These are phyloP conservation scores for Aplidium turbinatum DNA, from an alignment of 23 tunicate species.

Conservation along the genomic window DNA sequence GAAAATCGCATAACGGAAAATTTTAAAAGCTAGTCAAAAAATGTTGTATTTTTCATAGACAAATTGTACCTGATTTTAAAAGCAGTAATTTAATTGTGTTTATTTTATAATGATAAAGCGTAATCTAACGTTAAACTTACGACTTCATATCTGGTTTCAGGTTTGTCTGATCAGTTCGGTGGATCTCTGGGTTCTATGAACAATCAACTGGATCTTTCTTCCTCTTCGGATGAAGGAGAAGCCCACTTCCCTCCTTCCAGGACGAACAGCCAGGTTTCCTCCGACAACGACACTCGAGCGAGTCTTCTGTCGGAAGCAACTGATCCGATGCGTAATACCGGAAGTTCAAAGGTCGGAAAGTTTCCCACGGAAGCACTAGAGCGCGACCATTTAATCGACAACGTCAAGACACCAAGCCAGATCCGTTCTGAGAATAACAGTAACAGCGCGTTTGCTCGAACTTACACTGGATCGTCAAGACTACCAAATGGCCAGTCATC, in stretches of 20 bases:
- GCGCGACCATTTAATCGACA: not conserved
- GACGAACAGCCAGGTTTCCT: not conserved
- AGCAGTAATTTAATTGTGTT: too few species aligned
- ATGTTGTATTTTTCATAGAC: too few species aligned
- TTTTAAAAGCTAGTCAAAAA: too few species aligned
- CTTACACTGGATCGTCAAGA: not conserved
- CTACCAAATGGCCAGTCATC: constrained; percentile 1
- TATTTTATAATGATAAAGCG: too few species aligned
- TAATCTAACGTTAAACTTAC: too few species aligned
- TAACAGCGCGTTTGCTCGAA: not conserved
- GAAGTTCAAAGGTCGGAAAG: not conserved
- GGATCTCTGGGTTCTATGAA: constrained; percentile 23
- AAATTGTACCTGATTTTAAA: too few species aligned
- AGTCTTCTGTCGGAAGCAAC: too few species aligned
- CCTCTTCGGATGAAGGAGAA: constrained; percentile 1
- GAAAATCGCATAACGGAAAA: too few species aligned
- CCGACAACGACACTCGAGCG: not conserved
- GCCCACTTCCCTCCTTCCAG: not conserved
- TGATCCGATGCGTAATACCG: too few species aligned
- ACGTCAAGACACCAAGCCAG: not conserved
- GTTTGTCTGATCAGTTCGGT: too few species aligned
- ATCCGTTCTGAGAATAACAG: constrained; percentile 22
- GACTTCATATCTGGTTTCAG: too few species aligned
- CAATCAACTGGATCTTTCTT: constrained; percentile 21
- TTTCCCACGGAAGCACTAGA: not conserved